These are phyloP conservation scores for Globodera rostochiensis DNA, from an alignment of 1,140 invertebrate genomes.

Conservation along the genomic window DNA sequence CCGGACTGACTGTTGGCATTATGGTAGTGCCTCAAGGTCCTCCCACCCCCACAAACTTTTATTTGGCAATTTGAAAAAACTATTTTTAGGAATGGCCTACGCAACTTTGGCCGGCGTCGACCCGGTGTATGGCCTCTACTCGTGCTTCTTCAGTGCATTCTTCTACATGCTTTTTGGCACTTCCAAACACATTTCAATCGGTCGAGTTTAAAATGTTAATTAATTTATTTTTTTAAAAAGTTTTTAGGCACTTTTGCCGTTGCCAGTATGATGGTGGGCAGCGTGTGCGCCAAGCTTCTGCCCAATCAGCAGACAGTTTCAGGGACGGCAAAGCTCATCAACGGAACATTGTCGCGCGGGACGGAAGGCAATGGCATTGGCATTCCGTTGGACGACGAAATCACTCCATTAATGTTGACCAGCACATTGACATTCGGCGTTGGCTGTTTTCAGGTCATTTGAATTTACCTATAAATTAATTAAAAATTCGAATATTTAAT, in stretches of 20 bases:
- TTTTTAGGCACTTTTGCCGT: conserved; percentile 62
- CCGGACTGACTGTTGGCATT: conserved; percentile 4
- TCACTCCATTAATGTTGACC: conserved; percentile 58
- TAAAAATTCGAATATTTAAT: conserved; percentile 8
- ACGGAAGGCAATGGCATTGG: neutral
- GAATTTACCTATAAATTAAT: neutral
- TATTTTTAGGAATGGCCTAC: conserved; percentile 67
- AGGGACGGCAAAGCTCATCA: neutral
- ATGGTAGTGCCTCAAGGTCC: conserved; percentile 8
- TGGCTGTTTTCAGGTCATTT: conserved; percentile 54
- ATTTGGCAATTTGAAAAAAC: neutral
- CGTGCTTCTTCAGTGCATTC: conserved; percentile 68
- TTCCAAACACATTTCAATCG: conserved; percentile 68
- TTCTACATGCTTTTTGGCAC: conserved; percentile 69
- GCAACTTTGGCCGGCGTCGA: conserved; percentile 66
- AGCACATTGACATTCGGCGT: conserved; percentile 58
- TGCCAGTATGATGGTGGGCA: conserved; percentile 63
- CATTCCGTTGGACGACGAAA: conserved; percentile 39
- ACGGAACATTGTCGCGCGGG: neutral
- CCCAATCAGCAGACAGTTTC: neutral
- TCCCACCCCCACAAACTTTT: neutral
- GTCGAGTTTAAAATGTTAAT: conserved; percentile 35
- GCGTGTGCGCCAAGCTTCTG: conserved; percentile 37
- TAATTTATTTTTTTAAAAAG: neutral
- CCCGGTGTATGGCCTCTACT: conserved; percentile 68